Conservation (phyloP, 1,140 invertebrate species). For the Tetramorium simillimum region DNA sequence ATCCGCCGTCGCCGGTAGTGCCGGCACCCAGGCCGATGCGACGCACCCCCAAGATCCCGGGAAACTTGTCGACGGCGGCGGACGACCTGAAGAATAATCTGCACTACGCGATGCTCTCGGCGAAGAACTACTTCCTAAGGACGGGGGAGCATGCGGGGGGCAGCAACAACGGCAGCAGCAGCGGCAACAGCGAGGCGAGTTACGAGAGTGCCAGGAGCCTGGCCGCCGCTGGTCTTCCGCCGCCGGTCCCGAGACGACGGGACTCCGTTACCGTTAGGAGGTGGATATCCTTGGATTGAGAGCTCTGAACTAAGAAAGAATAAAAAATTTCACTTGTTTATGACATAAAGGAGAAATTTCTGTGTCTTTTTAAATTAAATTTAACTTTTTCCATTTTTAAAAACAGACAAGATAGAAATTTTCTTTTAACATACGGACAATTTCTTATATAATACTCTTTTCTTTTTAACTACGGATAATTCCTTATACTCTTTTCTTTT, state of each 20-base stretch:
- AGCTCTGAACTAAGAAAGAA: neutral
- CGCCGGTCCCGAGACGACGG: conserved; percentile 82
- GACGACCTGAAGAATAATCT: conserved; percentile 88
- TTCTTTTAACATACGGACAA: no score
- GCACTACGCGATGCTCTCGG: conserved; percentile 86
- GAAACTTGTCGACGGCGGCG: conserved; percentile 88
- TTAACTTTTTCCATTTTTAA: no score
- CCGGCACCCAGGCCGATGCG: conserved; percentile 85
- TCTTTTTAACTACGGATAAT: no score
- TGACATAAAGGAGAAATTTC: neutral
- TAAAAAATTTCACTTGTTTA: neutral
- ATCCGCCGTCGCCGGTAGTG: conserved; percentile 80
- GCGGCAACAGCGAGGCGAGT: conserved; percentile 86
- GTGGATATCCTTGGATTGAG: conserved; percentile 23
- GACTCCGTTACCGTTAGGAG: conserved; percentile 77
- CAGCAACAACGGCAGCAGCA: conserved; percentile 81
- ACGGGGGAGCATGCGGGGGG: conserved; percentile 64
- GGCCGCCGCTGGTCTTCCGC: conserved; percentile 79
- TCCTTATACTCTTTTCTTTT: no score
- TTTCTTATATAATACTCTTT: no score
- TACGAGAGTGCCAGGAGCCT: conserved; percentile 85
- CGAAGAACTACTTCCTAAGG: conserved; percentile 83
- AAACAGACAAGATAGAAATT: no score
- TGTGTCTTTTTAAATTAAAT: no score
- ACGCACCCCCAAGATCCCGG: conserved; percentile 88